Base-by-base conservation (phyloP, 2,888 invertebrate genomes). In the Ennomos fuscantarius region DNA sequence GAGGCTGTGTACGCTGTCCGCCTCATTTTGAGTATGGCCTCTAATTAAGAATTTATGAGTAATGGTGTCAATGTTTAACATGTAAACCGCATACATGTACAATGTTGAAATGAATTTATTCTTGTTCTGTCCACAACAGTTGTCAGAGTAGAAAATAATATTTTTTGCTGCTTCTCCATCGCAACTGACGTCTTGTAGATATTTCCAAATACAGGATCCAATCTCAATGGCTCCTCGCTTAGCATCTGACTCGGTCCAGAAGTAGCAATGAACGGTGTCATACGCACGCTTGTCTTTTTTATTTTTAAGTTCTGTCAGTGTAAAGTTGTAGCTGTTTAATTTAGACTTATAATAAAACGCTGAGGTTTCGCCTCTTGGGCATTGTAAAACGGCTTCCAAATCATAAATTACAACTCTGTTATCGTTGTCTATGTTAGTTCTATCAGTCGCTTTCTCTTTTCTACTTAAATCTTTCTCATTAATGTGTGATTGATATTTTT, bases 11-110 rank as follows among this genome's bases (percentile, higher is more conserved):
- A 52, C 49, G 32, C 41, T 60, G 34, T 59, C 49, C 39, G 69
- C 79, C 59, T 78, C 78, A 55, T 80, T 81, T 64, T 79, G 79
- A 10, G 73, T 72, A 51, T 80, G 81, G 44, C 76, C 74, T 48
- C 41, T 58, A n/a, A 79, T 75, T n/a, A 76, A 47, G 62, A 71
- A 78, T 57, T 76, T 79, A 59, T 79, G 76, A 15, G 67, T n/a
- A n/a, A n/a, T n/a, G n/a, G n/a, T n/a, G n/a, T n/a, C n/a, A n/a
- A n/a, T n/a, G n/a, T n/a, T n/a, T n/a, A n/a, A n/a, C n/a, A n/a
- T n/a, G n/a, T n/a, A n/a, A n/a, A n/a, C n/a, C n/a, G n/a, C n/a
- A n/a, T n/a, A n/a, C n/a, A n/a, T n/a, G n/a, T n/a, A n/a, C n/a
- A n/a, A n/a, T n/a, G n/a, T n/a, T n/a, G n/a, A n/a, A n/a, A n/a